phyloP scores from a whole-genome alignment of 1,140 invertebrate genomes.

The Zaprionus kolodkinae region DNA sequence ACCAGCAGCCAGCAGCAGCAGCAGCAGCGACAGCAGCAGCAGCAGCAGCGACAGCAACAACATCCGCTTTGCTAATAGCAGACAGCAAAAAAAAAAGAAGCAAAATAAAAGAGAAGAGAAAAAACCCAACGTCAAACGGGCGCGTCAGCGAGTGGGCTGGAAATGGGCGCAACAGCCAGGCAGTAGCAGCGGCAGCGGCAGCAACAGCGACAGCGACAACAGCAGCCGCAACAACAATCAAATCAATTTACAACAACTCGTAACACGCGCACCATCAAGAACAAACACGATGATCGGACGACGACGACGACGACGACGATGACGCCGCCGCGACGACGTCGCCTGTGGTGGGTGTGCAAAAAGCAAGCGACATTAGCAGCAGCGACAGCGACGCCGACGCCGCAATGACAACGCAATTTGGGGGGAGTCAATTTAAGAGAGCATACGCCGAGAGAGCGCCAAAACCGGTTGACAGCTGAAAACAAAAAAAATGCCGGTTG shows the following conservation, averaged over 20 bases:
- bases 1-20: conserved; percentile 28
- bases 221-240: conserved; percentile 51
- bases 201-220: too few relatives aligned
- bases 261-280: conserved; percentile 58
- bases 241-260: conserved; percentile 76
- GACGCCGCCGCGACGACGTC: conserved; percentile 13
- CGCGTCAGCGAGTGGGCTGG: conserved; percentile 75
- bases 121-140: conserved; percentile 51
- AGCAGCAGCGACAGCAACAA: conserved; percentile 61
- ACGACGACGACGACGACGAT: conserved; percentile 10
- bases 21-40: conserved; percentile 43
- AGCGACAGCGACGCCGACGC: conserved; percentile 14
- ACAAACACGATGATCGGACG: conserved; percentile 64
- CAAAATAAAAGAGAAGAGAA: conserved; percentile 23
- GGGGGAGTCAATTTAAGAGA: conserved; percentile 65
- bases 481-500: conserved; percentile 71
- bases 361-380: conserved; percentile 36
- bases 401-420: conserved; percentile 63
- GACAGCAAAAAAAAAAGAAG: conserved; percentile 46
- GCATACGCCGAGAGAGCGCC: conserved; percentile 16
- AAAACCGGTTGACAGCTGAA: conserved; percentile 78
- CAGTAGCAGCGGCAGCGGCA: conserved; percentile 29
- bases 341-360: conserved; percentile 71
- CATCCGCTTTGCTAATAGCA: conserved; percentile 81
- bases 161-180: conserved; percentile 76